Base-by-base conservation (phyloP, 64 coral and sea anemone species). In the Anthopleura sola region DNA sequence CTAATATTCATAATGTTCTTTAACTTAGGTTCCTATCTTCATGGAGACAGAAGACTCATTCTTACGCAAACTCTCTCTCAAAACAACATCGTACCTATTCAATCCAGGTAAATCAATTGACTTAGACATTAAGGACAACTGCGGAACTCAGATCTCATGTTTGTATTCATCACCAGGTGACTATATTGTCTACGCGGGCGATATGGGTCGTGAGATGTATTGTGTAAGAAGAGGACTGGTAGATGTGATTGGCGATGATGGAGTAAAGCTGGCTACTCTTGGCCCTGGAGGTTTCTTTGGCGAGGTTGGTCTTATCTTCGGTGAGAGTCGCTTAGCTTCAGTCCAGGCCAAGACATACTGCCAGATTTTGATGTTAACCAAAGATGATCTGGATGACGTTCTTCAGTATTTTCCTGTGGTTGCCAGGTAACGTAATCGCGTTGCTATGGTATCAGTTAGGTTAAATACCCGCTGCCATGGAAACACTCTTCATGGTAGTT, bases 161-260 rank as follows among this genome's bases (percentile, higher is more conserved):
- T 53, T 9, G 71, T 75, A 71, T 87, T 38, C 24, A 55, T 74
- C 87, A 46, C 49, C 20, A 96, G 94, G 78, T 18, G 94, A 96
- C 49, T 96, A 62, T 83, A 85, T 96, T 21, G 79, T 96, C 38
- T 96, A 96, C 57, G 90, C 91, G 1, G 94, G 94, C 34, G 94
- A 96, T 83, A 96, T 96, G 94, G 94, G 94, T 57, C 83, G 94
- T 83, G 94, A 96, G 84, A 96, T 96, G 94, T 96, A 96, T 55
- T 92, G 91, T 38, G 84, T 96, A 44, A 89, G 94, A 47, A 75
- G 94, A 51, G 94, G 94, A 23, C 55, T 87, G 47, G 94, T 96
- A 5, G 90, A 96, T 5, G 84, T 96, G 49, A 87, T 96, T 36
- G 85, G 84, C 47, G 94, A 96, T 81, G 87, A 89, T 31, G 14